Conservation (phyloP, 64 coral and sea anemone genomes). For the Pachyseris speciosa region DNA sequence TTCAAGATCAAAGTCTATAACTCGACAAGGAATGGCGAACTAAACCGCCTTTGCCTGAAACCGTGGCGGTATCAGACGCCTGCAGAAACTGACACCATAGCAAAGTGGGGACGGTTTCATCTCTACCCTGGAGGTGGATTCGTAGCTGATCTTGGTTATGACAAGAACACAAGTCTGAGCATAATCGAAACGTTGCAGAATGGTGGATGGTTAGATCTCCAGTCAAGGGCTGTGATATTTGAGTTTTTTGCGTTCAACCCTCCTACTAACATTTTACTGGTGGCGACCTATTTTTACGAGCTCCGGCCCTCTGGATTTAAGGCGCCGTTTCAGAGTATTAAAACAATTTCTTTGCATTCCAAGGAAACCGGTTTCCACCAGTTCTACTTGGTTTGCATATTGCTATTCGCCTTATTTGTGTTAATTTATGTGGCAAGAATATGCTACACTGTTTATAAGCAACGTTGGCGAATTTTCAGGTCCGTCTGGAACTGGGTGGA, state of each 20-base stretch:
- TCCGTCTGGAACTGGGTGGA: slow-evolving; percentile 56
- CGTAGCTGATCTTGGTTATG: too few relatives aligned
- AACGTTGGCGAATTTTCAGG: background rate
- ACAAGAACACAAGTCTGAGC: background rate
- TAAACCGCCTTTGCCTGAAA: slow-evolving; percentile 9
- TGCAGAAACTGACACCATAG: background rate
- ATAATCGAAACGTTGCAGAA: background rate
- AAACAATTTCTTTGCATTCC: slow-evolving; percentile 30
- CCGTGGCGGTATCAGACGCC: slow-evolving; percentile 48
- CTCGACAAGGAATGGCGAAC: background rate
- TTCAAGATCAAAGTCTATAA: slow-evolving; percentile 28
- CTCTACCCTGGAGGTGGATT: slow-evolving; percentile 45
- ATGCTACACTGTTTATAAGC: slow-evolving; percentile 8
- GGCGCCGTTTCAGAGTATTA: background rate
- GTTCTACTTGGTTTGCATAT: slow-evolving; percentile 39
- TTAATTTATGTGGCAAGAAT: background rate
- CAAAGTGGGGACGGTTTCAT: slow-evolving; percentile 10
- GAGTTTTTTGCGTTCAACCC: slow-evolving; percentile 35
- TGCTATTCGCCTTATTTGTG: slow-evolving; percentile 13
- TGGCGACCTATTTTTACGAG: slow-evolving; percentile 35
- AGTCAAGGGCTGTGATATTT: slow-evolving; percentile 5
- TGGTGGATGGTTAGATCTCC: slow-evolving; percentile 17
- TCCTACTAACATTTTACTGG: slow-evolving; percentile 5
- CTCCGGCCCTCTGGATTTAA: background rate
- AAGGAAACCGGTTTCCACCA: background rate